phyloP scores from a whole-genome alignment of 2,113 vertebrate species.

The Menura novaehollandiae region DNA sequence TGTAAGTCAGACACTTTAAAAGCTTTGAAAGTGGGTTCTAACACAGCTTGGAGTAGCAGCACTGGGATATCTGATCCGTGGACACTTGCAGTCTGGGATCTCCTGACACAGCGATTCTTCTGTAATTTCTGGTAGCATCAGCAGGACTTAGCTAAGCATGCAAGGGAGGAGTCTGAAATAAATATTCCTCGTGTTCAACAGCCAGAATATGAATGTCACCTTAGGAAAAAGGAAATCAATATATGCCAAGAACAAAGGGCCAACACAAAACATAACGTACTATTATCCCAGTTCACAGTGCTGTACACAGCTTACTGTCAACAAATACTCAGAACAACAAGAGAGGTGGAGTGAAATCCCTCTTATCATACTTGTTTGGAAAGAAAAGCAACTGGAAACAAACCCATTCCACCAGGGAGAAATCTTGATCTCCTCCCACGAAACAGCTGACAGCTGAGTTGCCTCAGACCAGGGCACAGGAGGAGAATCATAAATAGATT shows the following conservation, averaged over 20 bases:
- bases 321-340: neutral
- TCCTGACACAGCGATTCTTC: neutral
- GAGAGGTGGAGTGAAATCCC: neutral
- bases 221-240: neutral
- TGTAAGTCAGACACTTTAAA: neutral
- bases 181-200: neutral
- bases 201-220: neutral
- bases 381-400: neutral
- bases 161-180: neutral
- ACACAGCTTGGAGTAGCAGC: fast-evolving
- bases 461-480: neutral
- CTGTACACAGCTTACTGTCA: neutral
- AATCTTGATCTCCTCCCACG: neutral
- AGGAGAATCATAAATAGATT: neutral
- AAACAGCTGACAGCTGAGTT: neutral
- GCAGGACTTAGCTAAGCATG: neutral
- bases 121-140: neutral
- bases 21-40: neutral
- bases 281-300: neutral
- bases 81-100: neutral
- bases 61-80: neutral
- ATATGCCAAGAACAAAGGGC: neutral
- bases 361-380: neutral
- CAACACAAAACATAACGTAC: neutral
- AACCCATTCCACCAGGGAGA: neutral